Evolutionary conservation across 2,888 invertebrate genomes (phyloP).

Genomic region (Opisthograptis luteolata): DNA sequence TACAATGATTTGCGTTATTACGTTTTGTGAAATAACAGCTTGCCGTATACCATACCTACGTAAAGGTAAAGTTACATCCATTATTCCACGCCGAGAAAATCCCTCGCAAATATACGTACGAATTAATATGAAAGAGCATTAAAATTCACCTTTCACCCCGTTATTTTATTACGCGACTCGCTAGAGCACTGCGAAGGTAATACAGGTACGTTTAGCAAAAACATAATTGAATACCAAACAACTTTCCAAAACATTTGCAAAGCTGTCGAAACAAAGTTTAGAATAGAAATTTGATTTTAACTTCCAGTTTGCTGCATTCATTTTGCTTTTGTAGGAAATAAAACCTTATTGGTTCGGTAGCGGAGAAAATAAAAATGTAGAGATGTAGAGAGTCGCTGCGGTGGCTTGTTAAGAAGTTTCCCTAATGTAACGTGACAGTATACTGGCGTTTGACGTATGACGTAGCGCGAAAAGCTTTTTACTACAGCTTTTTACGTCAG

Average conservation of each 20-base stretch:
- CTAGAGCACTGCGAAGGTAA: conserved; percentile 9
- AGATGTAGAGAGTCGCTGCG: background rate
- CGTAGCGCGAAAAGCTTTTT: conserved; percentile 26
- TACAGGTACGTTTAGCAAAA: conserved; percentile 38
- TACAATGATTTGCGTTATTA: conserved; percentile 14
- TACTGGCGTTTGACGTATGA: conserved; percentile 26
- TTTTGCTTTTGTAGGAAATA: conserved; percentile 29
- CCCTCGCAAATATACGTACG: conserved; percentile 14
- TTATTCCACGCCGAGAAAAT: conserved; percentile 23
- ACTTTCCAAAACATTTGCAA: conserved; percentile 53
- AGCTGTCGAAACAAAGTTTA: conserved; percentile 53
- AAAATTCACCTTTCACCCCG: conserved; percentile 30
- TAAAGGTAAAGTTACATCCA: conserved; percentile 25
- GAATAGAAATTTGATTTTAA: conserved; percentile 52
- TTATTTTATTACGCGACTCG: conserved; percentile 27
- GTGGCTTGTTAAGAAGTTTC: conserved; percentile 11
- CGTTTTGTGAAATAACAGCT: conserved; percentile 22
- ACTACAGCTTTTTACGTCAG: conserved; percentile 16
- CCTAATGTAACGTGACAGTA: conserved; percentile 23
- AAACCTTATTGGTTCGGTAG: conserved; percentile 21
- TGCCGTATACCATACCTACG: conserved; percentile 8
- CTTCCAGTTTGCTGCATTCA: conserved; percentile 41
- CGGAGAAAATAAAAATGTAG: conserved; percentile 11
- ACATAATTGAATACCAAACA: conserved; percentile 55
- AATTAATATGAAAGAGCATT: conserved; percentile 26